phyloP scores from a whole-genome alignment of 2,113 vertebrate species.

The Cinclus cinclus region DNA sequence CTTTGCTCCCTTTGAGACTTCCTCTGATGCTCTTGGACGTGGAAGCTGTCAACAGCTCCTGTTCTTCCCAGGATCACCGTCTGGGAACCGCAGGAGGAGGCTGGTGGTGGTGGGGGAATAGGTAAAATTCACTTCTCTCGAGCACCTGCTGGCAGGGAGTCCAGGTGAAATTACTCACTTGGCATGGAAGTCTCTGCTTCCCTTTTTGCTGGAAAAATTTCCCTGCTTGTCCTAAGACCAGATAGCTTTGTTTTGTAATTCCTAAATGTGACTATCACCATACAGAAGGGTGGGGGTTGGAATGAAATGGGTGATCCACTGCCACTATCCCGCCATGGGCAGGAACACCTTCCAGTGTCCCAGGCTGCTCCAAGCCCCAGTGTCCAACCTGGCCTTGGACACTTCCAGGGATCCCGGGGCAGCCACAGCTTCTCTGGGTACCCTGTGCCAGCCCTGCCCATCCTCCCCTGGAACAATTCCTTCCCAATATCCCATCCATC shows the following conservation, averaged over 20 bases:
- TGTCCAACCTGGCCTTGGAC: not conserved
- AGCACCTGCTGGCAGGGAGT: not conserved
- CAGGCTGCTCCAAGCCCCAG: fast-evolving
- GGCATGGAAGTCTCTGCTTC: no score
- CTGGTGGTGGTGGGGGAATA: no score
- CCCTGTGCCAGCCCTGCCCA: not conserved
- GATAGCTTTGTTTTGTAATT: fast-evolving
- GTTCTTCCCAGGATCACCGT: not conserved
- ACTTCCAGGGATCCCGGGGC: not conserved
- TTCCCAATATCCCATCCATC: fast-evolving
- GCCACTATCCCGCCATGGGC: fast-evolving
- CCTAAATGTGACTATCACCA: not conserved
- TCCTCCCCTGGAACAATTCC: fast-evolving
- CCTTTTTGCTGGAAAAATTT: not conserved
- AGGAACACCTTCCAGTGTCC: not conserved
- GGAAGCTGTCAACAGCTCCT: not conserved
- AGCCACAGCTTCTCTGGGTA: not conserved
- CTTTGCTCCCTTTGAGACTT: not conserved
- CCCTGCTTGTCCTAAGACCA: no score
- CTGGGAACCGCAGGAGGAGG: not conserved
- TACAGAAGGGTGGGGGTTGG: not conserved
- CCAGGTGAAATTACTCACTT: fast-evolving
- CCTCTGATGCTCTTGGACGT: fast-evolving
- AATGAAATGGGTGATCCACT: not conserved
- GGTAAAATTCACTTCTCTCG: fast-evolving